Evolutionary conservation across 2,888 invertebrate species (phyloP).

Genomic region (Agrochola macilenta): DNA sequence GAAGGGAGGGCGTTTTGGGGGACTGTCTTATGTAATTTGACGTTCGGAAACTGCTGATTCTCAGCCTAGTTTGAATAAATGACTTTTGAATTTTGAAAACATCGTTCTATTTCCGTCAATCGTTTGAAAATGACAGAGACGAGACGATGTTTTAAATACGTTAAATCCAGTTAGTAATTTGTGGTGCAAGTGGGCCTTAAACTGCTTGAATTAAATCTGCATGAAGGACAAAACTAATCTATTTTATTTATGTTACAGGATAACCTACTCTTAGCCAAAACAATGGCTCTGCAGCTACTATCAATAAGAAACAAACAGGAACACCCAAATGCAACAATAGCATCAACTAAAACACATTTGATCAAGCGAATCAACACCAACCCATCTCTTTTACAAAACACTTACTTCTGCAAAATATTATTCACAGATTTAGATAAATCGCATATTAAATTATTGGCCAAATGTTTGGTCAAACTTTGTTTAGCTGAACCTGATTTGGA

Average conservation of each 20-base stretch:
- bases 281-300: conserved; percentile 76
- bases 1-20: no score
- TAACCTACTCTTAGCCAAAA: conserved; percentile 80
- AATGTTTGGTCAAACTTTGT: conserved; percentile 77
- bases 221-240: neutral
- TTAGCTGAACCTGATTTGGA: conserved; percentile 68
- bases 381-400: conserved; percentile 72
- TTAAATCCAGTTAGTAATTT: no score
- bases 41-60: no score
- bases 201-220: no score
- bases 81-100: no score
- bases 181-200: no score
- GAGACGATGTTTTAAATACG: no score
- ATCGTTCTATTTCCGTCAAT: no score
- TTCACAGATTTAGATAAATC: conserved; percentile 78
- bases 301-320: conserved; percentile 63
- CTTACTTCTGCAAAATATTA: conserved; percentile 75
- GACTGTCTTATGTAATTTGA: no score
- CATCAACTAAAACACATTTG: conserved; percentile 76
- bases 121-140: no score
- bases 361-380: conserved; percentile 76
- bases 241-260: conserved; percentile 75
- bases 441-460: conserved; percentile 78
- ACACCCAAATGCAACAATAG: conserved; percentile 55
- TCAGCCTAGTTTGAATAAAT: no score